Evolutionary conservation across 2,113 vertebrate genomes (phyloP), one percentile per base, ranked within the genome.

Genomic region (Furnarius figulus): DNA sequence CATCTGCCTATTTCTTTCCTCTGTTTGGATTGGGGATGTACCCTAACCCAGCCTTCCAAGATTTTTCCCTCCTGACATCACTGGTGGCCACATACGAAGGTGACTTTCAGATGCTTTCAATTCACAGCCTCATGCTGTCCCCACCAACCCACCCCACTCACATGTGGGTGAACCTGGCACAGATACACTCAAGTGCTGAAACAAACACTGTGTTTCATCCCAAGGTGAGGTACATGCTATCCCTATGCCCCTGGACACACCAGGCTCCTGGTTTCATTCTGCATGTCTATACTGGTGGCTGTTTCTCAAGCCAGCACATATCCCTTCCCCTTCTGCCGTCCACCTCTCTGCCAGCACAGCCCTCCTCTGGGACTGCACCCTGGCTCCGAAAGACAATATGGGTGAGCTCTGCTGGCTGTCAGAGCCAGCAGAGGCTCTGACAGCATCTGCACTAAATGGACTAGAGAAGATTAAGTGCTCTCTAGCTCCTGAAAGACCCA

Each of bases 401-500:
- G 50, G 75, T 55, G 9, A 83, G 82, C 75, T 88, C 46, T 88
- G 93, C 75, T 74, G 90, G 71, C 90, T 50, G 0, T 87, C 63
- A 9, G n/a, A n/a, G n/a, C n/a, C n/a, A n/a, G n/a, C n/a, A n/a
- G 52, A 91, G 24, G n/a, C 59, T 90, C 85, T 85, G 78, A 22
- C 72, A 88, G 76, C 82, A 84, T 90, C 88, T 56, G 40, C 42
- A n/a, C 65, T 94, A 68, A 95, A 95, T 37, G 39, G 74, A 27
- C 39, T 88, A 8, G 76, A 71, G 93, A 92, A 93, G 87, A 95
- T 82, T 91, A 92, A 95, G 93, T 94, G 79, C 79, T 90, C 79
- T 87, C 67, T 88, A 37, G 65, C 87, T 92, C 72, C 85, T 97
- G 90, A 97, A 95, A 95, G 93, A 75, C 83, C 40, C 79, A 85